Percentiles rank a stretch among this genome's conserved stretches.
These are phyloP conservation scores for Cyphomyrmex costatus DNA, from an alignment of 1,140 invertebrate genomes.

Conservation along the genomic window DNA sequence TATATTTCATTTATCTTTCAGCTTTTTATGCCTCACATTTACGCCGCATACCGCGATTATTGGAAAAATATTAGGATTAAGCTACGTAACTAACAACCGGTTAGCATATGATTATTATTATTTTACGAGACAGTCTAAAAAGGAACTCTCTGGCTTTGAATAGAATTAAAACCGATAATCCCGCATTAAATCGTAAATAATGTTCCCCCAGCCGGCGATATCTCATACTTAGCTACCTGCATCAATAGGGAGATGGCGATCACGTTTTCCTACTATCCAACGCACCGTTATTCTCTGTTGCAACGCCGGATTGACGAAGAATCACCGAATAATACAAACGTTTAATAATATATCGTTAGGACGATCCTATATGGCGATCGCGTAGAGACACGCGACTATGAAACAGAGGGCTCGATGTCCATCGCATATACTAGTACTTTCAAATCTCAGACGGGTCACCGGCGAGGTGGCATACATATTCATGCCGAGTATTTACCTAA, in stretches of 20 bases:
- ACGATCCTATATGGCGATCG: constrained; percentile 4
- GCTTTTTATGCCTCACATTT: neutral
- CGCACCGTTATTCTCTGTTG: constrained; percentile 25
- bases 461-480: constrained; percentile 71
- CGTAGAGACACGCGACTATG: constrained; percentile 1
- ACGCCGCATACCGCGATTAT: neutral
- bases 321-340: constrained; percentile 51
- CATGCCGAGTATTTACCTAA: constrained; percentile 76
- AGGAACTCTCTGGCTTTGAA: neutral
- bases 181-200: constrained; percentile 10
- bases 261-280: constrained; percentile 2
- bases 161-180: neutral
- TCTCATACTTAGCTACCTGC: neutral
- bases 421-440: constrained; percentile 42
- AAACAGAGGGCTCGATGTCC: constrained; percentile 22
- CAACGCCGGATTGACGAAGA: neutral
- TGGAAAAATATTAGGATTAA: neutral
- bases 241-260: constrained; percentile 16
- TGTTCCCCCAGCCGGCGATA: neutral
- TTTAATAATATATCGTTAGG: constrained; percentile 42
- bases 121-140: neutral
- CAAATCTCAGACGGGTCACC: constrained; percentile 65
- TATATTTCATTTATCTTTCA: neutral
- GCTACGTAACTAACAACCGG: neutral
- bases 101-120: constrained; percentile 6